These are phyloP conservation scores for Nemurella pictetii DNA, from an alignment of 2,888 invertebrate genomes.

Conservation along the genomic window DNA sequence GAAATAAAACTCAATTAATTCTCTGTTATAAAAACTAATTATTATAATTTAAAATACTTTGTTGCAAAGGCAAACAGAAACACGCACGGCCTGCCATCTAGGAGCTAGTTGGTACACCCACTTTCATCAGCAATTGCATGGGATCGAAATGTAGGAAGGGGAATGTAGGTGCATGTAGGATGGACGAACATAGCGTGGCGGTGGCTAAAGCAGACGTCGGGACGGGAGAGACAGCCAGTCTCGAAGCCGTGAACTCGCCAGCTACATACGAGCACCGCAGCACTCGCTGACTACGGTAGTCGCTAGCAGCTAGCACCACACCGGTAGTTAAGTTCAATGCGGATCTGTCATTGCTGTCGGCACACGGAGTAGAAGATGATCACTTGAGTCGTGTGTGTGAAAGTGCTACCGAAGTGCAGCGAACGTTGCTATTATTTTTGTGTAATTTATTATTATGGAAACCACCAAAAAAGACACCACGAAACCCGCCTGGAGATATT, in stretches of 20 bases:
- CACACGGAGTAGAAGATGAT: not conserved
- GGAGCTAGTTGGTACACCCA: not conserved
- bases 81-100: not conserved
- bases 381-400: not conserved
- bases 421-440: not conserved
- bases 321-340: not conserved
- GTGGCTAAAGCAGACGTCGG: no score
- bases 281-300: not conserved
- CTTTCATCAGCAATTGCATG: not conserved
- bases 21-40: not conserved
- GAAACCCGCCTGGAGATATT: constrained; percentile 3
- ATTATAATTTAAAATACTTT: not conserved
- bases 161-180: not conserved
- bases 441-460: constrained; percentile 11
- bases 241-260: not conserved
- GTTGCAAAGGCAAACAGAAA: no score
- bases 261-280: not conserved
- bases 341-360: not conserved
- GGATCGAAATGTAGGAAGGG: not conserved
- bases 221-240: no score
- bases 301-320: no score
- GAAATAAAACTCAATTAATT: constrained; percentile 8
- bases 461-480: not conserved
- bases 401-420: not conserved
- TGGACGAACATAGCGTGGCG: no score